phyloP scores from a whole-genome alignment of 2,113 vertebrate genomes.

The Rattus norvegicus region DNA sequence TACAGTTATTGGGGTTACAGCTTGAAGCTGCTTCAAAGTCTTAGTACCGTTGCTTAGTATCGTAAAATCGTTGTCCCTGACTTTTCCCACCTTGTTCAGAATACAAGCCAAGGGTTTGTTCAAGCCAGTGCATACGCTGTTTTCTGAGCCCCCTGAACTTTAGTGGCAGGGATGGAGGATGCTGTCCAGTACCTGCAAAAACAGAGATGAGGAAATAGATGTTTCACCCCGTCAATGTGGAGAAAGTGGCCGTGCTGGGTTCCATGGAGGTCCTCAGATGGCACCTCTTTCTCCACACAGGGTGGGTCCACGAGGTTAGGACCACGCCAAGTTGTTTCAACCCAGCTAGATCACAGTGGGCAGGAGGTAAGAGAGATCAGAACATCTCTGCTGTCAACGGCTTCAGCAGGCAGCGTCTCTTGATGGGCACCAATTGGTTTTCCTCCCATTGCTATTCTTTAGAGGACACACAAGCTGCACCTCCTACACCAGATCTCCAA shows the following conservation, averaged over 20 bases:
- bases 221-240: rapidly evolving
- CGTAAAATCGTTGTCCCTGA: background rate
- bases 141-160: background rate
- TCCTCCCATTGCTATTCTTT: background rate
- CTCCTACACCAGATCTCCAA: background rate
- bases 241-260: background rate
- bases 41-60: background rate
- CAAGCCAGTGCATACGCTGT: background rate
- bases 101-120: background rate
- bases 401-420: rapidly evolving
- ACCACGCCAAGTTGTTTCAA: background rate
- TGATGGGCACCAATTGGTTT: background rate
- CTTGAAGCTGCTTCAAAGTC: background rate
- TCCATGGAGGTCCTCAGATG: background rate
- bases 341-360: background rate
- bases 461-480: background rate
- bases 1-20: background rate
- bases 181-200: background rate
- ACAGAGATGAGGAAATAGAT: background rate
- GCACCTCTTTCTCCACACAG: background rate
- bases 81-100: background rate
- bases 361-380: background rate
- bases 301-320: rapidly evolving
- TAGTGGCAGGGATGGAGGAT: too few species aligned
- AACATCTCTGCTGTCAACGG: too few species aligned